phyloP scores from a whole-genome alignment of 2,888 invertebrate species.

The Catonia carolina region DNA sequence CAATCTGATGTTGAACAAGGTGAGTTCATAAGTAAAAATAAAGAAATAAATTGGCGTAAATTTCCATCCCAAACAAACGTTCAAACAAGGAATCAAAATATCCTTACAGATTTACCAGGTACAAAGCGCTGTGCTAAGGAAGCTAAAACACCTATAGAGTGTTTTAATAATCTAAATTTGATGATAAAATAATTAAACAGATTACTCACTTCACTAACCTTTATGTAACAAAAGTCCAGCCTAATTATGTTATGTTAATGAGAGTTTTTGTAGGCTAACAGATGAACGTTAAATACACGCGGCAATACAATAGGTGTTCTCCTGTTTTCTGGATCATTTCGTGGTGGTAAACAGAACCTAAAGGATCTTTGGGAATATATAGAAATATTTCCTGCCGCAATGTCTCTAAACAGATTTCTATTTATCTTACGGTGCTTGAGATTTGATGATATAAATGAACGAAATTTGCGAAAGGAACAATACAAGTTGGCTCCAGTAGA shows the following conservation, averaged over 20 bases:
- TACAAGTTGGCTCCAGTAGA: slow-evolving; percentile 1
- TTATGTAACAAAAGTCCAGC: slow-evolving; percentile 12
- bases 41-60: slow-evolving; percentile 7
- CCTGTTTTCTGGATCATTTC: slow-evolving; percentile 1
- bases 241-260: slow-evolving; percentile 4
- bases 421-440: slow-evolving; percentile 2
- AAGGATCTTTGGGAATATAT: slow-evolving; percentile 11
- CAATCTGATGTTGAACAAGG: slow-evolving; percentile 1
- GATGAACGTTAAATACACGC: slow-evolving; percentile 5
- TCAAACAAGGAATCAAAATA: slow-evolving; percentile 3
- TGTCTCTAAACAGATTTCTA: slow-evolving; percentile 3
- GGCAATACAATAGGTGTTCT: slow-evolving; percentile 9
- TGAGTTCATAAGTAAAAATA: not conserved
- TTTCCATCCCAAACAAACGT: slow-evolving; percentile 4
- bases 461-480: not conserved
- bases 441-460: slow-evolving; percentile 5
- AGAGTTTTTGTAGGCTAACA: slow-evolving; percentile 4
- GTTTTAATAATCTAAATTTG: not conserved
- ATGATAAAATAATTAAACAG: not conserved
- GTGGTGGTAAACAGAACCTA: slow-evolving; percentile 11
- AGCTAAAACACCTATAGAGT: not conserved
- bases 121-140: not conserved
- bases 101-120: not conserved
- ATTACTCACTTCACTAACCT: not conserved
- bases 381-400: slow-evolving; percentile 8